Conservation (phyloP, 2,113 vertebrate species). For the Shinisaurus crocodilurus region DNA sequence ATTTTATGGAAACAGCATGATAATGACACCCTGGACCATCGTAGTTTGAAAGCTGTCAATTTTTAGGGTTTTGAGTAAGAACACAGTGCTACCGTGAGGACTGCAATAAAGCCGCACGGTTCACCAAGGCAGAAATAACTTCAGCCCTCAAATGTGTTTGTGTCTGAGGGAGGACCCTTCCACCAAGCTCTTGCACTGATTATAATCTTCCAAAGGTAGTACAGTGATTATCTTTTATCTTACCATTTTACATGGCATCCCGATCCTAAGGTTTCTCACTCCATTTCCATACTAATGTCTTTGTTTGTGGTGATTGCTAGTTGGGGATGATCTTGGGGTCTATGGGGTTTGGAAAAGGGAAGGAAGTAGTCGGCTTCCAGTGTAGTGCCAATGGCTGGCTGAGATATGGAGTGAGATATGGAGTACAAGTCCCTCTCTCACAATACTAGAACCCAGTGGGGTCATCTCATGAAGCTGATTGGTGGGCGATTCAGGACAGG, state of each 20-base stretch:
- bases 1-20: conserved; percentile 1
- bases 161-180: neutral
- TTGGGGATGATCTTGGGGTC: neutral
- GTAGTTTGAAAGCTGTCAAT: neutral
- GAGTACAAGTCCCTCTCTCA: no score
- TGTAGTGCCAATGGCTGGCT: neutral
- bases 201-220: neutral
- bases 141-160: no score
- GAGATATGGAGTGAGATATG: neutral
- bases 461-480: no score
- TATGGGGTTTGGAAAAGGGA: neutral
- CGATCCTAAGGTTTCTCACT: neutral
- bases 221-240: neutral
- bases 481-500: no score
- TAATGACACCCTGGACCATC: neutral
- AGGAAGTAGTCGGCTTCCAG: neutral
- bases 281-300: neutral
- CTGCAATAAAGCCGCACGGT: neutral
- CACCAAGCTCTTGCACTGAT: neutral
- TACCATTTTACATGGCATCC: neutral
- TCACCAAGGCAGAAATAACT: neutral
- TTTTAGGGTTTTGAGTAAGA: neutral
- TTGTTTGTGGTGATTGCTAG: no score
- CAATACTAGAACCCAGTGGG: no score
- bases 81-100: neutral